These are phyloP conservation scores for Ophiodon elongatus DNA, from an alignment of 2,113 vertebrate genomes.

Conservation along the genomic window DNA sequence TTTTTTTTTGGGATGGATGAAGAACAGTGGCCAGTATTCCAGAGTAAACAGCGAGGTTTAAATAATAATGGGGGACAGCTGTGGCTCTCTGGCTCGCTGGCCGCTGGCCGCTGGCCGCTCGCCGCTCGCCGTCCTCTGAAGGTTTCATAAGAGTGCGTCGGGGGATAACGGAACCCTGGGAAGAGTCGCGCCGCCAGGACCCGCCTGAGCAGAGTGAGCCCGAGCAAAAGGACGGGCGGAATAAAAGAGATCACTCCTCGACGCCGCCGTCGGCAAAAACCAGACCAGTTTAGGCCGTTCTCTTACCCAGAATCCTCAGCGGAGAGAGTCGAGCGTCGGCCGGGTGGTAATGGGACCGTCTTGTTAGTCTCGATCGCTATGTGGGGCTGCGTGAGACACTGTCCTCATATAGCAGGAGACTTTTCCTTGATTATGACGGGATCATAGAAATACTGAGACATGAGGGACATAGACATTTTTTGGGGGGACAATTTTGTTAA, in stretches of 20 bases:
- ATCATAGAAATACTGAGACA: background rate
- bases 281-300: background rate
- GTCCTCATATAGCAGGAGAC: background rate
- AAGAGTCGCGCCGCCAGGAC: background rate
- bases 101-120: conserved; percentile 46
- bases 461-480: background rate
- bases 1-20: conserved; percentile 60
- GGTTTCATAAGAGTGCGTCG: conserved; percentile 51
- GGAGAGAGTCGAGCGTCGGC: background rate
- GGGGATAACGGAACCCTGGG: background rate
- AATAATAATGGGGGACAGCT: conserved; percentile 60
- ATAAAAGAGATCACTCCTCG: background rate
- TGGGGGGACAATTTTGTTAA: background rate
- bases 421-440: background rate
- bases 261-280: background rate
- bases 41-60: conserved; percentile 67
- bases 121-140: conserved; percentile 55
- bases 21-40: conserved; percentile 60
- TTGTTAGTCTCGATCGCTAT: background rate
- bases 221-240: background rate
- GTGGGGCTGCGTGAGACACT: background rate
- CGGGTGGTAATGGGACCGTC: background rate
- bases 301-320: background rate
- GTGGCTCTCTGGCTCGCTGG: conserved; percentile 40
- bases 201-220: background rate